Evolutionary conservation across 2,113 vertebrate genomes (phyloP).

Genomic region (Alexandromys fortis): DNA sequence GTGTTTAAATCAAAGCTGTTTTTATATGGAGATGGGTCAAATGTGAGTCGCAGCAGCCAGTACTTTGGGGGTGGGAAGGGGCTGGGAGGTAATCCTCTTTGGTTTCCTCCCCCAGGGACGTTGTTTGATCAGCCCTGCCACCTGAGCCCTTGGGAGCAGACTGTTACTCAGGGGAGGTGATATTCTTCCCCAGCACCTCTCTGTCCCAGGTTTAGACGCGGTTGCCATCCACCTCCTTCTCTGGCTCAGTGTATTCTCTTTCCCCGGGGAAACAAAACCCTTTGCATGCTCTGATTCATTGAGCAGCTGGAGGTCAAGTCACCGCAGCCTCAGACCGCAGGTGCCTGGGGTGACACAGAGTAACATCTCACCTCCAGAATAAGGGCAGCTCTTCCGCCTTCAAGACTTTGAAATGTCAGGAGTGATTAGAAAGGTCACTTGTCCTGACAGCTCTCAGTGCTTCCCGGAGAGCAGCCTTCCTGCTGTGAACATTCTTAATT

Average conservation of each 20-base stretch:
- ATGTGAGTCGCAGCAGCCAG: neutral
- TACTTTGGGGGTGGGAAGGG: neutral
- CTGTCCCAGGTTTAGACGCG: conserved; percentile 5
- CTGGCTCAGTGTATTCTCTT: conserved; percentile 44
- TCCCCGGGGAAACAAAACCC: conserved; percentile 63
- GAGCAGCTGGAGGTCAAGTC: conserved; percentile 25
- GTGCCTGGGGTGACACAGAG: conserved; percentile 67
- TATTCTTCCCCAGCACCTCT: neutral
- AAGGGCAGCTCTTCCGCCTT: conserved; percentile 73
- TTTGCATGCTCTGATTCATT: conserved; percentile 47
- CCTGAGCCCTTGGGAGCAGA: conserved; percentile 3
- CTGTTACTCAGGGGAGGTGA: neutral
- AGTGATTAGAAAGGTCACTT: conserved; percentile 81
- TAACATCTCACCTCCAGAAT: conserved; percentile 34
- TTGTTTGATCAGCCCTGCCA: conserved; percentile 36
- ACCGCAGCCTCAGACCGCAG: conserved; percentile 25
- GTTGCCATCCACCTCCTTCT: conserved; percentile 41
- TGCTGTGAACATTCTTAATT: conserved; percentile 68
- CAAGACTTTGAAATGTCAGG: conserved; percentile 75
- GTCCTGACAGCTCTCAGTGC: conserved; percentile 70
- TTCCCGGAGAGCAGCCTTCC: conserved; percentile 62
- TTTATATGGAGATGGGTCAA: neutral
- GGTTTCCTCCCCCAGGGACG: neutral
- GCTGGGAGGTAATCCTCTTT: conserved; percentile 34
- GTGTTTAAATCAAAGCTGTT: conserved; percentile 29